phyloP scores from a whole-genome alignment of 1,140 invertebrate species.

The Whitmania pigra region DNA sequence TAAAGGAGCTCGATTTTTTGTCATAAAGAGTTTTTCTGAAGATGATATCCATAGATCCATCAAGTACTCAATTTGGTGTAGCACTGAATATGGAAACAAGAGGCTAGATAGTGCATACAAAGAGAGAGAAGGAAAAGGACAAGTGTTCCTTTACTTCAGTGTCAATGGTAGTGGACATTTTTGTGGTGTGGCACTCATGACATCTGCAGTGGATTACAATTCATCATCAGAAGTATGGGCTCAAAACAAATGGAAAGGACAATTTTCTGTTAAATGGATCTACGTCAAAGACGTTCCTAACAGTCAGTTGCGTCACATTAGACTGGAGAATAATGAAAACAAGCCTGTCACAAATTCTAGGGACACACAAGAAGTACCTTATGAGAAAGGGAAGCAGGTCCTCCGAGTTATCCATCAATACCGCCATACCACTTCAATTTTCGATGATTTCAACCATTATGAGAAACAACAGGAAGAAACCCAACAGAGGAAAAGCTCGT shows the following conservation, averaged over 20 bases:
- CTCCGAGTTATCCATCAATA: slow-evolving; percentile 75
- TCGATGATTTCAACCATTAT: slow-evolving; percentile 95
- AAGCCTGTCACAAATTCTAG: slow-evolving; percentile 94
- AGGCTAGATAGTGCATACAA: slow-evolving; percentile 78
- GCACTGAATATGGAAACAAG: slow-evolving; percentile 96
- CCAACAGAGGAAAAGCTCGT: neutral
- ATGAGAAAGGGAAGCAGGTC: slow-evolving; percentile 68
- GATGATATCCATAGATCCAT: slow-evolving; percentile 96
- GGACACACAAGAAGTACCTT: slow-evolving; percentile 91
- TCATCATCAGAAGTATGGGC: slow-evolving; percentile 50
- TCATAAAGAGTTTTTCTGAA: slow-evolving; percentile 96
- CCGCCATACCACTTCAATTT: slow-evolving; percentile 84
- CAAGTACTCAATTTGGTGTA: slow-evolving; percentile 98
- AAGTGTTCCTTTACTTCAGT: slow-evolving; percentile 83
- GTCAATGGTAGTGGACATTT: slow-evolving; percentile 95
- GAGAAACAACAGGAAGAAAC: slow-evolving; percentile 80
- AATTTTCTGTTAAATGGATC: slow-evolving; percentile 93
- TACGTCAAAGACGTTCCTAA: slow-evolving; percentile 89
- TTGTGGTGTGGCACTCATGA: slow-evolving; percentile 97
- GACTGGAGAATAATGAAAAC: slow-evolving; percentile 93
- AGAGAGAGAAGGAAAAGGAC: slow-evolving; percentile 62
- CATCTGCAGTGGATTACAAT: slow-evolving; percentile 74
- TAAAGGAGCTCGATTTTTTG: slow-evolving; percentile 79
- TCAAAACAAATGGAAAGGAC: slow-evolving; percentile 51
- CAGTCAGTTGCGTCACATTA: slow-evolving; percentile 69